phyloP scores from a whole-genome alignment of 1,140 invertebrate genomes.

The Sinella curviseta region DNA sequence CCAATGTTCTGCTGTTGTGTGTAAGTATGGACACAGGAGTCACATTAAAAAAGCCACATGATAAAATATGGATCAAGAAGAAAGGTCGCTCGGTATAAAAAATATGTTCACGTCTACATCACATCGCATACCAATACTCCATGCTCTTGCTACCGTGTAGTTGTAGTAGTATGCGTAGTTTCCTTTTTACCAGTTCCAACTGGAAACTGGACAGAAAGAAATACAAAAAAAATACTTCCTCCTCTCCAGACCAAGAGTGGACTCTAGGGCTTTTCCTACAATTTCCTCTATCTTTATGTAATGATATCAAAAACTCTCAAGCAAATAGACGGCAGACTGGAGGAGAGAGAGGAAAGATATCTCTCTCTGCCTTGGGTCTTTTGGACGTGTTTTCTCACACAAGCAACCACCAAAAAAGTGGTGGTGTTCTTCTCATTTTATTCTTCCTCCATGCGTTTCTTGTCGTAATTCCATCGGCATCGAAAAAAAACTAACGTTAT shows the following conservation, averaged over 20 bases:
- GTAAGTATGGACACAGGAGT: slow-evolving; percentile 8
- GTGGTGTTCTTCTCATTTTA: too few species aligned
- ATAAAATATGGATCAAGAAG: slow-evolving; percentile 29
- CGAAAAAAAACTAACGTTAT: background rate
- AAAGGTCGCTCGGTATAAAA: too few species aligned
- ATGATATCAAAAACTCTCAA: background rate
- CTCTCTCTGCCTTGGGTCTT: background rate
- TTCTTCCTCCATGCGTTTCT: too few species aligned
- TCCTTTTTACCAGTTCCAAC: too few species aligned
- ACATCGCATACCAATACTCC: too few species aligned
- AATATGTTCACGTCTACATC: too few species aligned
- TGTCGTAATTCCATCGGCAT: background rate
- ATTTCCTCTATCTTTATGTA: background rate
- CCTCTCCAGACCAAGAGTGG: background rate
- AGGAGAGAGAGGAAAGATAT: background rate
- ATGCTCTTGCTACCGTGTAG: too few species aligned
- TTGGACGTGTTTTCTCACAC: background rate
- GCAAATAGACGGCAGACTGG: too few species aligned
- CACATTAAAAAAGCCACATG: slow-evolving; percentile 28
- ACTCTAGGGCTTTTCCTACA: background rate
- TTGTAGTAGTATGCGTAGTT: too few species aligned
- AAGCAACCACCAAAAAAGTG: too few species aligned
- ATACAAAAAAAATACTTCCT: background rate
- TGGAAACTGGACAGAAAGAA: background rate
- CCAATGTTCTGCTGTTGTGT: background rate